A percentile compares a stretch with the other conserved stretches of the same genome.
These are phyloP conservation scores for Ursus arctos DNA, from an alignment of 2,113 vertebrate species.

Conservation along the genomic window DNA sequence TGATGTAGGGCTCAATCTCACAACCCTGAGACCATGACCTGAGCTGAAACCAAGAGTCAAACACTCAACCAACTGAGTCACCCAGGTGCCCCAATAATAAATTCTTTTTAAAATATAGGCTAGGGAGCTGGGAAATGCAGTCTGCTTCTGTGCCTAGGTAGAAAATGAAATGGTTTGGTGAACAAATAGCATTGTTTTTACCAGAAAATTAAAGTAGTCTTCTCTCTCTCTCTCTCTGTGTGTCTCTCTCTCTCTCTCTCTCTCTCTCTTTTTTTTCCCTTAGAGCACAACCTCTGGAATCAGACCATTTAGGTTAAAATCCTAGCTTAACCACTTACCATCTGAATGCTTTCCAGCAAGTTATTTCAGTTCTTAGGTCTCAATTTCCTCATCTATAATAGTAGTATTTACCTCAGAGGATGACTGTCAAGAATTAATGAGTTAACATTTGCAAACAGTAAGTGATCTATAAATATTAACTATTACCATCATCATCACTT, in stretches of 20 bases:
- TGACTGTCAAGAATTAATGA: conserved; percentile 31
- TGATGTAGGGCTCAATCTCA: neutral
- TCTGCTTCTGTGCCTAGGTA: conserved; percentile 20
- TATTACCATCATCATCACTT: neutral
- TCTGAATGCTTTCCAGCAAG: conserved; percentile 8
- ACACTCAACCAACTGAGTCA: neutral
- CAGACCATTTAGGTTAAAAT: conserved; percentile 19
- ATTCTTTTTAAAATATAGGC: neutral
- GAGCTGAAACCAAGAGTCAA: neutral
- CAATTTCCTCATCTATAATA: conserved; percentile 20
- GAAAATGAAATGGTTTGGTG: conserved; percentile 20
- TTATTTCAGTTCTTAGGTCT: neutral
- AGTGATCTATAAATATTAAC: neutral
- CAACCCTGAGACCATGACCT: neutral
- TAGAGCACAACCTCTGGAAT: conserved; percentile 3
- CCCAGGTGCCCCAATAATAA: neutral
- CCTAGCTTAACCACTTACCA: neutral
- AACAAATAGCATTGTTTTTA: conserved; percentile 30
- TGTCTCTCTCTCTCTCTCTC: neutral
- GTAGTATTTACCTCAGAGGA: neutral
- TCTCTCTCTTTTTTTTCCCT: neutral
- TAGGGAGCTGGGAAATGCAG: neutral
- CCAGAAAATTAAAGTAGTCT: neutral
- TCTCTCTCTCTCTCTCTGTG: neutral
- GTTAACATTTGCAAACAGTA: conserved; percentile 31